phyloP scores from a whole-genome alignment of 92 coral and sea anemone genomes.

The Phenganax stokvisi region DNA sequence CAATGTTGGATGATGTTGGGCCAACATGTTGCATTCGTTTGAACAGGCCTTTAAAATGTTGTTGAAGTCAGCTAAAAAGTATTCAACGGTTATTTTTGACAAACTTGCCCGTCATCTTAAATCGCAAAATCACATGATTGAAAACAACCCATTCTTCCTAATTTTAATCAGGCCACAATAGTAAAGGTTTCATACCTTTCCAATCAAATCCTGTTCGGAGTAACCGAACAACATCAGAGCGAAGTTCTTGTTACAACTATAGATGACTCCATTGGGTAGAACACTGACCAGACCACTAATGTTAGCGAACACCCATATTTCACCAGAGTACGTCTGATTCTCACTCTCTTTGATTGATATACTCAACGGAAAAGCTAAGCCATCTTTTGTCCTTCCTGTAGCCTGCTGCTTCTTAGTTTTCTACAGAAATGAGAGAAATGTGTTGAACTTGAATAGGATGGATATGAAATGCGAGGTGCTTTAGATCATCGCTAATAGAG shows the following conservation, averaged over 20 bases:
- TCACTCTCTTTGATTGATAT: constrained; percentile 60
- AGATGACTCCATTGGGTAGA: constrained; percentile 68
- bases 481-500: background rate
- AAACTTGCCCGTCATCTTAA: too few species aligned
- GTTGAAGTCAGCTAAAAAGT: too few species aligned
- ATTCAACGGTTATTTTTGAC: too few species aligned
- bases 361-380: constrained; percentile 86
- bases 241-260: constrained; percentile 84
- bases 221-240: constrained; percentile 85
- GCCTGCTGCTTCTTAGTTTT: constrained; percentile 75
- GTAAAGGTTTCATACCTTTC: constrained; percentile 53
- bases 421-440: constrained; percentile 34
- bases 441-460: background rate
- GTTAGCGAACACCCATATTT: constrained; percentile 85
- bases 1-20: too few species aligned
- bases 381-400: constrained; percentile 89
- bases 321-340: constrained; percentile 50
- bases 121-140: too few species aligned
- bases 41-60: too few species aligned
- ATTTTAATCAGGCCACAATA: too few species aligned
- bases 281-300: constrained; percentile 89
- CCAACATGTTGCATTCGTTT: too few species aligned
- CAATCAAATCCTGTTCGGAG: constrained; percentile 69
- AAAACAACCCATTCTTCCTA: background rate
- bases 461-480: background rate